A percentile compares a stretch with the other conserved stretches of the same genome.
Conservation (phyloP, 2,797 vertebrate genomes). For the Micrastur ruficollis region DNA sequence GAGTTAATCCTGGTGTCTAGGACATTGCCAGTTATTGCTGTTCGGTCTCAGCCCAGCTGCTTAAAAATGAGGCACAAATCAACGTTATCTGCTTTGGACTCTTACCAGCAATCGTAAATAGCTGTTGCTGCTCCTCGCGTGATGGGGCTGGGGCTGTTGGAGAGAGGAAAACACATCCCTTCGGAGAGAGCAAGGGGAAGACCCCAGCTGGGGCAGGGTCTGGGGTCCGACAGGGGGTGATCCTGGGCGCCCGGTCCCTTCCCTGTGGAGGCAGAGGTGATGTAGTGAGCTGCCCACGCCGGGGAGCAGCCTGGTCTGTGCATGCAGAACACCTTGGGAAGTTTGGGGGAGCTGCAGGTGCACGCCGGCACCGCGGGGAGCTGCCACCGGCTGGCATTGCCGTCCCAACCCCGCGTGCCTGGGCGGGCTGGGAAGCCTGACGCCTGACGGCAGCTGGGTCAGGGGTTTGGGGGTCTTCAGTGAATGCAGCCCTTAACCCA, state of each 20-base stretch:
- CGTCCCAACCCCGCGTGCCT: fast-evolving
- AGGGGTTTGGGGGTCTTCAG: not conserved
- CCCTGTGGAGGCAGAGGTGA: not conserved
- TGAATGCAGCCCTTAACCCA: not conserved
- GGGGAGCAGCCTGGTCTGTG: not conserved
- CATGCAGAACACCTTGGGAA: not conserved
- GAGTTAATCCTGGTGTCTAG: constrained; percentile 29
- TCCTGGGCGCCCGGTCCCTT: not conserved
- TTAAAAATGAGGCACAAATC: not conserved
- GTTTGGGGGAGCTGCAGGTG: not conserved
- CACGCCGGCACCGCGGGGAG: not conserved
- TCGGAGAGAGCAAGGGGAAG: not conserved
- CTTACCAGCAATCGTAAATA: not conserved
- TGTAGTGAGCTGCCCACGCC: fast-evolving
- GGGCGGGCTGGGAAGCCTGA: not conserved
- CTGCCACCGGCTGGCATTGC: not conserved
- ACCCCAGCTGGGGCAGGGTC: not conserved
- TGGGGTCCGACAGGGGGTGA: not conserved
- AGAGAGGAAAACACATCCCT: fast-evolving
- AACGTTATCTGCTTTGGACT: not conserved
- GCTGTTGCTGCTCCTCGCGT: not conserved
- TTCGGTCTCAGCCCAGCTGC: not conserved
- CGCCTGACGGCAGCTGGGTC: fast-evolving
- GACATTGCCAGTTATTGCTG: constrained; percentile 9
- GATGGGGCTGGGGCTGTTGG: not conserved